Conservation (phyloP, 2,888 invertebrate species). For the Drosophila koepferae region DNA sequence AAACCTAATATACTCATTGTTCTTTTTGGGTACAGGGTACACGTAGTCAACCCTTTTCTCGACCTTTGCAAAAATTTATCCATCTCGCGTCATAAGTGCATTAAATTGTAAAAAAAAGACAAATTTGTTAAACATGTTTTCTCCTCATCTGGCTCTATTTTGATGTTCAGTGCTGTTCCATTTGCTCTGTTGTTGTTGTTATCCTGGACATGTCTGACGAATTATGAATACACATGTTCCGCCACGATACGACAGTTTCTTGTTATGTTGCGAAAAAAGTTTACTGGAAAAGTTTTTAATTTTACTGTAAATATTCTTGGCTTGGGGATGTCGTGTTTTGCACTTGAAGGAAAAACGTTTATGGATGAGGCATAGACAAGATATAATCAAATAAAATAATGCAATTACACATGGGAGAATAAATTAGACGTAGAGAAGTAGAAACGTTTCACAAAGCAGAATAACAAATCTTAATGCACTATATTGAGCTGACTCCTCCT, state of each 20-base stretch:
- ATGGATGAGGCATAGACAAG: background rate
- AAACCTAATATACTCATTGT: background rate
- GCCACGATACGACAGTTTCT: slow-evolving; percentile 18
- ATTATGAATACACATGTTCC: slow-evolving; percentile 48
- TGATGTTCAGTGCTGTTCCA: slow-evolving; percentile 7
- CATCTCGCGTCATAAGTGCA: slow-evolving; percentile 63
- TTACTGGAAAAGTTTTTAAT: slow-evolving; percentile 5
- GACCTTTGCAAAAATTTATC: slow-evolving; percentile 46
- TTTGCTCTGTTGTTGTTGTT: background rate
- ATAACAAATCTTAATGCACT: background rate
- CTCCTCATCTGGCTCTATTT: slow-evolving; percentile 20
- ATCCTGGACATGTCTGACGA: slow-evolving; percentile 41
- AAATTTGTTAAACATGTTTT: slow-evolving; percentile 48
- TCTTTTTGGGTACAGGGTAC: background rate
- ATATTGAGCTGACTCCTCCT: too few relatives aligned
- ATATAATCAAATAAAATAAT: background rate
- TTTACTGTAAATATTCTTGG: slow-evolving; percentile 3
- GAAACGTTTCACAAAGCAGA: background rate
- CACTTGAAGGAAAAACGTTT: background rate
- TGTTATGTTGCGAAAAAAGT: slow-evolving; percentile 1
- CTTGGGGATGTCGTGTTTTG: background rate
- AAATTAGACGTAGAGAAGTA: background rate
- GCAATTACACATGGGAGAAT: background rate
- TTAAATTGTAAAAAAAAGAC: slow-evolving; percentile 60
- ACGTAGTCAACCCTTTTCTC: slow-evolving; percentile 38